phyloP scores from a whole-genome alignment of 2,797 vertebrate genomes.

The Australoheros facetus region DNA sequence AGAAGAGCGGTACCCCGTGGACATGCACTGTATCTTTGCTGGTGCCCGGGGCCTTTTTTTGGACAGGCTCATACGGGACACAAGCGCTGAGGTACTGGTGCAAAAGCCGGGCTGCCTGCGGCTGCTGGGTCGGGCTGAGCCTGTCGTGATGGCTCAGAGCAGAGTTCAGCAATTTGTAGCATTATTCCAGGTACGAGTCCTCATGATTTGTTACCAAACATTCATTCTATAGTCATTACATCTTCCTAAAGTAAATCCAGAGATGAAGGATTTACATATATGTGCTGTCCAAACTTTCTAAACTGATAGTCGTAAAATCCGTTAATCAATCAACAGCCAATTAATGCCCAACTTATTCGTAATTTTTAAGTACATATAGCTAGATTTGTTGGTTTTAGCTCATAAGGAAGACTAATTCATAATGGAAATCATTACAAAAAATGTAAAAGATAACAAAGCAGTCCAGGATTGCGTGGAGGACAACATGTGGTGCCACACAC shows the following conservation, averaged over 20 bases:
- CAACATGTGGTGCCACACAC: not conserved
- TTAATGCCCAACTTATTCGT: not conserved
- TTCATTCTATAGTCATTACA: not conserved
- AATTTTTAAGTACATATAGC: not conserved
- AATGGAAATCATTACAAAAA: not conserved
- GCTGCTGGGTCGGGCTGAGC: conserved; percentile 87
- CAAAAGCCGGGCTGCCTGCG: conserved; percentile 86
- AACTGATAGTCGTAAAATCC: not conserved
- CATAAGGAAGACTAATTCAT: not conserved
- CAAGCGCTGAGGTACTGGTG: conserved; percentile 90
- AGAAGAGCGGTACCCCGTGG: conserved; percentile 90
- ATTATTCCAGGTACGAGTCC: conserved; percentile 82
- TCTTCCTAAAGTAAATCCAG: not conserved
- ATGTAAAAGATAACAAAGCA: not conserved
- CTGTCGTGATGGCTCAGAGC: conserved; percentile 96
- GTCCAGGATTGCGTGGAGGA: not conserved
- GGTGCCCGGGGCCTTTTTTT: conserved; percentile 91
- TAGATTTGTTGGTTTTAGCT: not conserved
- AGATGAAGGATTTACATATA: not conserved
- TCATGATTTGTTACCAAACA: not conserved
- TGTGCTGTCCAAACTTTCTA: not conserved
- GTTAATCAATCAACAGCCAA: not conserved
- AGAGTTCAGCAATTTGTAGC: conserved; percentile 93
- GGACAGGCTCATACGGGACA: conserved; percentile 90
- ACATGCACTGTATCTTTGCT: conserved; percentile 97